Conservation (phyloP, 2,888 invertebrate genomes). For the Caenorhabditis sp. region DNA sequence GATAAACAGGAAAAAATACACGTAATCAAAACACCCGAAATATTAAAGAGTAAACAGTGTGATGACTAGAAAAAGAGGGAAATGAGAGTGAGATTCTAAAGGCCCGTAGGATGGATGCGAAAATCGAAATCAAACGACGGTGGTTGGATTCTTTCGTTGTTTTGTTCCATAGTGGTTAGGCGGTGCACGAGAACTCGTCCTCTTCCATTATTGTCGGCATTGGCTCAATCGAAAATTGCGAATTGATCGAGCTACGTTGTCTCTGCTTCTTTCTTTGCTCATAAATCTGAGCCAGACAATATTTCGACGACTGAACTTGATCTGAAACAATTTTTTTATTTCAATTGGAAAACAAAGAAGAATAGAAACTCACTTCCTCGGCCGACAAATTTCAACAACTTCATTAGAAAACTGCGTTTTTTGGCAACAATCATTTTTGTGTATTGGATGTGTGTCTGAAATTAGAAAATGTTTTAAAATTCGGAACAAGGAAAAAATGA, state of each 20-base stretch:
- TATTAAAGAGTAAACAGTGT: background rate
- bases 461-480: background rate
- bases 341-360: background rate
- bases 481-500: background rate
- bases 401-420: conserved; percentile 43
- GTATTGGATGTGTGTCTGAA: background rate
- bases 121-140: background rate
- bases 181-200: conserved; percentile 33
- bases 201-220: conserved; percentile 57
- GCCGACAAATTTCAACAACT: conserved; percentile 50
- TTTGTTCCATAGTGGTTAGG: background rate
- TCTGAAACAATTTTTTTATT: conserved; percentile 33
- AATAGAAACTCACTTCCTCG: conserved; percentile 45
- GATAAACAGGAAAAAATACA: too few relatives aligned
- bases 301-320: conserved; percentile 51
- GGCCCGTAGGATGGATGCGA: too few relatives aligned
- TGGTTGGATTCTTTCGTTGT: background rate
- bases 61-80: background rate
- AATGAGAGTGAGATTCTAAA: background rate
- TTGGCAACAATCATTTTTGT: conserved; percentile 33
- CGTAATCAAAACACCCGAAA: too few relatives aligned
- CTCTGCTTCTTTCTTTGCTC: conserved; percentile 52
- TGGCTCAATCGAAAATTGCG: conserved; percentile 51
- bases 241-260: conserved; percentile 49
- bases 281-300: conserved; percentile 54